Evolutionary conservation across 1,140 invertebrate genomes (phyloP).

Genomic region (Venturia canescens): DNA sequence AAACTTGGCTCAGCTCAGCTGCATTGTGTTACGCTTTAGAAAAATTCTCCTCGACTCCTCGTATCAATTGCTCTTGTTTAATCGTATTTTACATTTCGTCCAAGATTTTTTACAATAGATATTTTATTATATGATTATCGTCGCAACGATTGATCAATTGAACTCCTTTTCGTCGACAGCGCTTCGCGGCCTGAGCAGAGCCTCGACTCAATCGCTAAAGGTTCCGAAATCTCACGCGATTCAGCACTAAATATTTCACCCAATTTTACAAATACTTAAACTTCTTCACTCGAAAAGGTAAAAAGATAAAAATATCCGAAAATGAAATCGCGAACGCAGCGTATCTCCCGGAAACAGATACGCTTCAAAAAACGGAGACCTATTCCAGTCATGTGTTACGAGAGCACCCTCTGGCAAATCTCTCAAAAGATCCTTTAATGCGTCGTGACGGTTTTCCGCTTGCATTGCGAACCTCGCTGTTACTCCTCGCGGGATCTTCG

Average conservation of each 20-base stretch:
- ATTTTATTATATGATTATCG: no score
- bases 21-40: conserved; percentile 10
- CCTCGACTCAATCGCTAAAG: no score
- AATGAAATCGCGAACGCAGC: not conserved
- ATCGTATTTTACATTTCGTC: not conserved
- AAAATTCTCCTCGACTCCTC: not conserved
- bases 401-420: not conserved
- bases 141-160: no score
- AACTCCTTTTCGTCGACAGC: no score
- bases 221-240: no score
- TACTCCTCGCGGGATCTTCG: not conserved
- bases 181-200: no score
- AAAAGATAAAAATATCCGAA: not conserved
- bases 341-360: not conserved
- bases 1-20: not conserved
- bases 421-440: conserved; percentile 12
- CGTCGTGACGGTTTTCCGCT: not conserved
- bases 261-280: no score
- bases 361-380: not conserved
- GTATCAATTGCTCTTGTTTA: not conserved
- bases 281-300: no score
- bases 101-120: no score
- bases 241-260: no score
- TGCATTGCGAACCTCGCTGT: not conserved
- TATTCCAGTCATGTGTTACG: not conserved